Evolutionary conservation across 2,888 invertebrate species (phyloP).

Genomic region (Rugalucina vietnamica): DNA sequence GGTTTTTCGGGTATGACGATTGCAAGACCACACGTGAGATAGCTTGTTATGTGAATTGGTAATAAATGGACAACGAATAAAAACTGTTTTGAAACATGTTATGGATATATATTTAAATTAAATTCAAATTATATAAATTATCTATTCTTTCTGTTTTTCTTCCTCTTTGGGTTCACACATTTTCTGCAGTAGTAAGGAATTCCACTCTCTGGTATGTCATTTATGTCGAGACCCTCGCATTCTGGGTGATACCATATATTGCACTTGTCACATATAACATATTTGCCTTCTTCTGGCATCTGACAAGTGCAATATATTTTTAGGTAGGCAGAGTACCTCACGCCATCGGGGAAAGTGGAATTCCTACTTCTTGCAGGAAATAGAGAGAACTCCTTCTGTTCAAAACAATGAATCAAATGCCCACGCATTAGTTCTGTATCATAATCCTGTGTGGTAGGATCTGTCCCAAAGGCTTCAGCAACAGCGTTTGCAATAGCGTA

Average conservation of each 20-base stretch:
- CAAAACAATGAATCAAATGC: not conserved
- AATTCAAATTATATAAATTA: too few species aligned
- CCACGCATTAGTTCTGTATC: not conserved
- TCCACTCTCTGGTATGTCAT: not conserved
- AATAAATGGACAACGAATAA: too few species aligned
- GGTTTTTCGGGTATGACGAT: too few species aligned
- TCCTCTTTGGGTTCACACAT: not conserved
- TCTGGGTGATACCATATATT: not conserved
- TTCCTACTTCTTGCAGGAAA: not conserved
- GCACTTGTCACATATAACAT: conserved; percentile 1
- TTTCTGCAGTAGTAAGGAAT: not conserved
- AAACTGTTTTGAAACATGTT: too few species aligned
- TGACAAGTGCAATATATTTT: conserved; percentile 1
- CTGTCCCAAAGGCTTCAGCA: not conserved
- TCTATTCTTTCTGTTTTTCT: not conserved
- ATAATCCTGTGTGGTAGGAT: not conserved
- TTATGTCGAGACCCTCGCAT: not conserved
- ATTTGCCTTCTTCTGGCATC: not conserved
- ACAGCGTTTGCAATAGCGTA: not conserved
- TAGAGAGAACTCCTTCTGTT: not conserved
- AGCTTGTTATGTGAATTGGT: too few species aligned
- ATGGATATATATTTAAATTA: too few species aligned
- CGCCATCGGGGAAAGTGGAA: not conserved
- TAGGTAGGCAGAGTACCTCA: not conserved
- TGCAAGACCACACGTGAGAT: too few species aligned